Evolutionary conservation across 2,113 vertebrate species (phyloP).

Genomic region (Thomomys bottae): DNA sequence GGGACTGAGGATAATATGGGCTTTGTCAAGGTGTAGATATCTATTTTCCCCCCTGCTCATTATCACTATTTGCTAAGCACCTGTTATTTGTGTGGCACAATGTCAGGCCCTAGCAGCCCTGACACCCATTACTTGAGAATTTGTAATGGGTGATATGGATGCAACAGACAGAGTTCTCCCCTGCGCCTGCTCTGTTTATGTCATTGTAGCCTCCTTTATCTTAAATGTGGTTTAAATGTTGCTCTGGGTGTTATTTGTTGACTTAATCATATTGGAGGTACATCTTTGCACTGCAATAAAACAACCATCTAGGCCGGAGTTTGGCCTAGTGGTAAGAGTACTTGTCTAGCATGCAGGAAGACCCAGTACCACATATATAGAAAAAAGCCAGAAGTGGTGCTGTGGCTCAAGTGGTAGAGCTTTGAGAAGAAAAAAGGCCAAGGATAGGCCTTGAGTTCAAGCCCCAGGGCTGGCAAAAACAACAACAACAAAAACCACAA

Average conservation of each 20-base stretch:
- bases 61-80: slow-evolving; percentile 6
- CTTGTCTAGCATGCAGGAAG: no score
- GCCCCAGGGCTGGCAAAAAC: no score
- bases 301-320: slow-evolving; percentile 46
- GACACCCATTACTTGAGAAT: neutral
- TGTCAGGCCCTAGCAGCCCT: neutral
- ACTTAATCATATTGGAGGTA: slow-evolving; percentile 43
- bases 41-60: neutral
- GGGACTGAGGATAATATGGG: neutral
- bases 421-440: no score
- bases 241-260: slow-evolving; percentile 3
- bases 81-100: neutral
- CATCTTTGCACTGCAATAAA: slow-evolving; percentile 38
- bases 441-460: no score
- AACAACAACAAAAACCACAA: no score
- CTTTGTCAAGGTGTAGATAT: neutral
- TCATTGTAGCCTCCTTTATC: neutral
- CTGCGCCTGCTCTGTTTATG: neutral
- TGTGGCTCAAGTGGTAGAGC: no score
- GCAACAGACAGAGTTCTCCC: neutral
- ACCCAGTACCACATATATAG: no score
- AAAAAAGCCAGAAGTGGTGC: no score
- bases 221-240: slow-evolving; percentile 25
- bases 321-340: no score
- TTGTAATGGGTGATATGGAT: neutral